Evolutionary conservation across 2,888 invertebrate species (phyloP), one percentile per base, ranked within the genome.

Genomic region (Chorisops tibialis): DNA sequence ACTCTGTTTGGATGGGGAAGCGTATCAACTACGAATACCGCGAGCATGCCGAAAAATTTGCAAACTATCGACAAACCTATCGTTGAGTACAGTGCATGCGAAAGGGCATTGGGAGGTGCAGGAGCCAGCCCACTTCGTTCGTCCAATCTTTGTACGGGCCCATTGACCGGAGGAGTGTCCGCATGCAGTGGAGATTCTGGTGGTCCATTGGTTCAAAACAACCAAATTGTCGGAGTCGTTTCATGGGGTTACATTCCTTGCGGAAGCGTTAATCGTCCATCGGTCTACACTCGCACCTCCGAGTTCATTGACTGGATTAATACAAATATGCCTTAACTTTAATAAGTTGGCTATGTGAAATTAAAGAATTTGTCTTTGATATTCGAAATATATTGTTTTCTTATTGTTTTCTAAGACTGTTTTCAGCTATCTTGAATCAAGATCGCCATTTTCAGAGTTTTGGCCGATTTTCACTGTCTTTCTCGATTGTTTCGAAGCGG

Each of bases 211-310:
- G 73, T 76, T 1, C 67, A 72, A 18, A 72, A 72, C 63, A 47
- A 18, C 16, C 69, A 74, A 52, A 70, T 79, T 45, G 70, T 80
- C 59, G 82, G 82, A 63, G 64, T 82, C 41, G 80, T 80, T n/a
- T 81, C 81, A 37, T 82, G 81, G 81, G 81, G 80, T n/a, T 70
- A 70, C 39, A 73, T 77, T 60, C 81, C 81, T 37, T 82, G 82
- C 59, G 81, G 80, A 5, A 1, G 61, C 3, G 65, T 60, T n/a
- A 72, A 75, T 30, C 81, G 81, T n/a, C 81, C 81, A 5, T 79
- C 81, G 0, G 74, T 81, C 7, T 81, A 76, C 69, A 81, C 79
- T 0, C 74, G 78, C 11, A 75, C 78, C 2, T 75, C 81, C 0
- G 71, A 76, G 19, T 80, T 76, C 68, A 6, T 74, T 58, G 72